Evolutionary conservation across 2,113 vertebrate species (phyloP).

Genomic region (Tiliqua scincoides): DNA sequence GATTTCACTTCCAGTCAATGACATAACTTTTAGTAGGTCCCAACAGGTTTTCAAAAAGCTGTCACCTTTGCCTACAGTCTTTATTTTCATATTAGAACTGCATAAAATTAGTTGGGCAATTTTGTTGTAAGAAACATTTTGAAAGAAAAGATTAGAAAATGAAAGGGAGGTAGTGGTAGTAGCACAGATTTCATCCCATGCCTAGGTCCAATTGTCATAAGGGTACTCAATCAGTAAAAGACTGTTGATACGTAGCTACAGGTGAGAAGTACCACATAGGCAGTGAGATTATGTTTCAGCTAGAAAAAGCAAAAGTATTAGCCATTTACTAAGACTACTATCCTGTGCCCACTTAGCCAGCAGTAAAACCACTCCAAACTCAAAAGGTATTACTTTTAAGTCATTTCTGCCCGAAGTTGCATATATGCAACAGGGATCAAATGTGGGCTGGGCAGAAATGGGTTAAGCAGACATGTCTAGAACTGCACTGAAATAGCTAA

Average conservation of each 20-base stretch:
- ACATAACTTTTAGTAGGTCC: too few relatives aligned
- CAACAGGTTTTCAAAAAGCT: neutral
- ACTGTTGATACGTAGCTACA: constrained; percentile 1
- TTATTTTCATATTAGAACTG: too few relatives aligned
- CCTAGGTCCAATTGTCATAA: neutral
- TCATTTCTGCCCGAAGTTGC: too few relatives aligned
- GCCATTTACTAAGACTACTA: too few relatives aligned
- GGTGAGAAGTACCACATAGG: neutral
- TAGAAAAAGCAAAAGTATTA: neutral
- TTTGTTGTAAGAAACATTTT: neutral
- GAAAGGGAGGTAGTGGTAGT: neutral
- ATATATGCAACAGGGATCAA: too few relatives aligned
- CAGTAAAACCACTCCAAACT: too few relatives aligned
- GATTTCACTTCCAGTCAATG: too few relatives aligned
- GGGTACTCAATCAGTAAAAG: neutral
- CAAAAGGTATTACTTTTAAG: too few relatives aligned
- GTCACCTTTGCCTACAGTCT: neutral
- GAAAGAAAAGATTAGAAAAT: neutral
- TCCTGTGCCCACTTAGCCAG: too few relatives aligned
- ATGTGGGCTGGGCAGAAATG: too few relatives aligned
- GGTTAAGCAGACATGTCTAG: too few relatives aligned
- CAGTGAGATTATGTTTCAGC: neutral
- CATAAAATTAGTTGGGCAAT: too few relatives aligned
- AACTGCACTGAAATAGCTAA: neutral
- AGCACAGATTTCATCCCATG: neutral